A percentile compares a stretch with the other conserved stretches of the same genome.
Evolutionary conservation across 2,113 vertebrate genomes (phyloP).

Genomic region (Crotalus horridus): DNA sequence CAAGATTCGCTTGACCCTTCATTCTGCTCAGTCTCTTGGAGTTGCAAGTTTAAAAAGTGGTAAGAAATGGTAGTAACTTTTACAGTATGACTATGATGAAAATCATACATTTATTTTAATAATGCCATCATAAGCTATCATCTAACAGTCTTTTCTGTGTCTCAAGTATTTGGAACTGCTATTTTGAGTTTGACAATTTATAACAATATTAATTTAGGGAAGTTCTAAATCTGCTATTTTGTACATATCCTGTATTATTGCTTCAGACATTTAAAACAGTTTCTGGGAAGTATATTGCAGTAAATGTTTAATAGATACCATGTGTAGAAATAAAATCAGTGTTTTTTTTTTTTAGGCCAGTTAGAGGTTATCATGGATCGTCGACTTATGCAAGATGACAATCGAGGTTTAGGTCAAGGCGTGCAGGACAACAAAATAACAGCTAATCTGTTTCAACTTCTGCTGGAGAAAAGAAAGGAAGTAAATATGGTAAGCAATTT

Average conservation of each 20-base stretch:
- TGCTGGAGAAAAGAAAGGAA: conserved; percentile 77
- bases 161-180: background rate
- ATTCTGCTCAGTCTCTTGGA: conserved; percentile 85
- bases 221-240: background rate
- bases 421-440: conserved; percentile 93
- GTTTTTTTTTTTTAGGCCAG: conserved; percentile 73
- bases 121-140: background rate
- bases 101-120: background rate
- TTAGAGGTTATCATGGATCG: conserved; percentile 92
- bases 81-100: background rate
- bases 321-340: background rate
- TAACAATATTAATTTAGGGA: background rate
- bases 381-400: conserved; percentile 91
- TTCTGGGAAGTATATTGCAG: background rate
- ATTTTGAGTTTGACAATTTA: background rate
- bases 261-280: background rate
- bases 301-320: background rate
- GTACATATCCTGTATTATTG: background rate
- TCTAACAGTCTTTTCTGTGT: background rate
- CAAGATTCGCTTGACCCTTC: conserved; percentile 73
- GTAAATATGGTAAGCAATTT: conserved; percentile 64
- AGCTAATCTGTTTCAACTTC: conserved; percentile 79
- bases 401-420: conserved; percentile 91
- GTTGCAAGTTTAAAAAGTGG: conserved; percentile 81
- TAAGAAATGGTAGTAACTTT: conserved; percentile 48